These are phyloP conservation scores for Trichogramma pretiosum DNA, from an alignment of 1,140 invertebrate genomes.

Conservation along the genomic window DNA sequence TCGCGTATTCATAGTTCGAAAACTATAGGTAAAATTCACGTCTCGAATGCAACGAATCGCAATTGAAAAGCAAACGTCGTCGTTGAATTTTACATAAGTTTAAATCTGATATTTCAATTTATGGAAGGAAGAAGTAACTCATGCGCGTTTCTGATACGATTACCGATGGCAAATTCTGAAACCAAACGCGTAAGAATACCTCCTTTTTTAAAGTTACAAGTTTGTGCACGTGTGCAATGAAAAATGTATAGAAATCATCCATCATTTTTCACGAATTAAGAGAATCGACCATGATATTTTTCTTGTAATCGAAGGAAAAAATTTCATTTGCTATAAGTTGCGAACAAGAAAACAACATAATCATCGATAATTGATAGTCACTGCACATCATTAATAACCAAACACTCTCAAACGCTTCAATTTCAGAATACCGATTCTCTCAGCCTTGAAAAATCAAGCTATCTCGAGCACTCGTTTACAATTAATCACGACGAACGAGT, in stretches of 20 bases:
- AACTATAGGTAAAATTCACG: neutral
- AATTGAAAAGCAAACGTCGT: slow-evolving; percentile 12
- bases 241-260: neutral
- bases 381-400: too few species aligned
- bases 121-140: neutral
- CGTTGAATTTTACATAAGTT: slow-evolving; percentile 13
- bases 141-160: slow-evolving; percentile 1
- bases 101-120: slow-evolving; percentile 8
- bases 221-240: too few species aligned
- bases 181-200: neutral
- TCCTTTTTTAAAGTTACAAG: neutral
- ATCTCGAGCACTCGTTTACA: too few species aligned
- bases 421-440: too few species aligned
- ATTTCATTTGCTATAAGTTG: too few species aligned
- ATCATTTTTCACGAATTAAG: neutral
- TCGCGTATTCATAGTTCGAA: neutral
- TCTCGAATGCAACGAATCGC: neutral
- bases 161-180: neutral
- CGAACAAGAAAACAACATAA: too few species aligned
- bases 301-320: too few species aligned
- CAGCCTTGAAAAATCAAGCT: too few species aligned
- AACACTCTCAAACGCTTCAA: too few species aligned
- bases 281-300: neutral
- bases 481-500: too few species aligned
- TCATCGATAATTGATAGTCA: too few species aligned